Evolutionary conservation across 2,797 vertebrate genomes (phyloP).

Genomic region (Falco columbarius): DNA sequence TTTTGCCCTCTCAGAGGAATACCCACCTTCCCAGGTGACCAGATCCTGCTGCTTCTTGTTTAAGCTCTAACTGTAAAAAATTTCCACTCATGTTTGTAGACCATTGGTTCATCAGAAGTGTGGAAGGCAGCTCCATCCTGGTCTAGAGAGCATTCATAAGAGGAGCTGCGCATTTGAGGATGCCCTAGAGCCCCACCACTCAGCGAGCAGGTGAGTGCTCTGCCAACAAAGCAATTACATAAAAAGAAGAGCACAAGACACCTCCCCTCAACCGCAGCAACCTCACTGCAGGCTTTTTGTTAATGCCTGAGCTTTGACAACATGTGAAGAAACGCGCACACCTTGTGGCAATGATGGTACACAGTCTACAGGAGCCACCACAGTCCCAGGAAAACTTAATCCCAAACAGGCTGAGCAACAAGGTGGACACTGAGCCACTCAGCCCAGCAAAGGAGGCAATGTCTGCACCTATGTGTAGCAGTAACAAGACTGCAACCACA

Average conservation of each 20-base stretch:
- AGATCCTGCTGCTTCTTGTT: not conserved
- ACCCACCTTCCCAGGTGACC: not conserved
- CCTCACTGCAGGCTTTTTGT: not conserved
- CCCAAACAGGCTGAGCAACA: not conserved
- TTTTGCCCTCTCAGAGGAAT: not conserved
- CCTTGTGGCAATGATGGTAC: not conserved
- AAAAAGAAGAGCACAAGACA: not conserved
- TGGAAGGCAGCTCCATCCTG: not conserved
- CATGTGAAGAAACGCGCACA: not conserved
- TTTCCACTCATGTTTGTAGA: not conserved
- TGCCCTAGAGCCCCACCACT: not conserved
- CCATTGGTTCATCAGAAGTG: not conserved
- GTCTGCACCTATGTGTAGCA: accelerated
- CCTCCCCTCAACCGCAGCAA: not conserved
- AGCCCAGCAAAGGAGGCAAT: not conserved
- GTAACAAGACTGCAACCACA: not conserved
- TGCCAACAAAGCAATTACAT: not conserved
- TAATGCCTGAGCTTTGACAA: not conserved
- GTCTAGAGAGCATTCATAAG: accelerated
- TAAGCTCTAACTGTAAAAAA: not conserved
- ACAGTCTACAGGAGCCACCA: not conserved
- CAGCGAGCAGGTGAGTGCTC: accelerated
- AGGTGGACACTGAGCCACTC: not conserved
- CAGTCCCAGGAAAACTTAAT: not conserved
- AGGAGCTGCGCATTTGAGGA: not conserved